Evolutionary conservation across 2,888 invertebrate genomes (phyloP).

Genomic region (Quadroppia sp.): DNA sequence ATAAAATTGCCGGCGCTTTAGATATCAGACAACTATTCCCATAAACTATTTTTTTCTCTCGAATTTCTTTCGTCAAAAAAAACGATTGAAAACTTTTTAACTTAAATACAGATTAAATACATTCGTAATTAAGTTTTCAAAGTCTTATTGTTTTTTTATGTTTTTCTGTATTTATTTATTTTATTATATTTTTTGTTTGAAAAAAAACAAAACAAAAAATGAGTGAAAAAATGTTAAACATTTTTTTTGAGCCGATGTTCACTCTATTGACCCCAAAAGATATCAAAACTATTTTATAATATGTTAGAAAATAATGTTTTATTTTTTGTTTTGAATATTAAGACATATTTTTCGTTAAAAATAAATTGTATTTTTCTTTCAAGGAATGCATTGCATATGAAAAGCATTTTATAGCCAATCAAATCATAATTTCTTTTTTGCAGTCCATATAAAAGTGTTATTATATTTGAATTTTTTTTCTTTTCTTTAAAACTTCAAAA

Average conservation of each 20-base stretch:
- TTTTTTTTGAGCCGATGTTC: background rate
- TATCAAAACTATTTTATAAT: background rate
- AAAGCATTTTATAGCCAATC: background rate
- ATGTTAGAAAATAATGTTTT: background rate
- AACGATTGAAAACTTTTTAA: background rate
- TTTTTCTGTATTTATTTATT: background rate
- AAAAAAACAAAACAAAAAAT: background rate
- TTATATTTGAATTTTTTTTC: background rate
- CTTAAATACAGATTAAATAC: background rate
- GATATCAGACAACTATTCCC: background rate
- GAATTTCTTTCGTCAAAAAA: background rate
- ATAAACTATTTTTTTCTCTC: background rate
- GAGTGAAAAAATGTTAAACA: background rate
- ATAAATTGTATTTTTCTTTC: too few relatives aligned
- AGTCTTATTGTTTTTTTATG: background rate
- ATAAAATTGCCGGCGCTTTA: background rate
- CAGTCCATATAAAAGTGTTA: background rate
- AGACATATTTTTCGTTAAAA: too few relatives aligned
- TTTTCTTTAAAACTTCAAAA: background rate
- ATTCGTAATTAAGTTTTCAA: background rate
- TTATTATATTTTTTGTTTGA: too few relatives aligned
- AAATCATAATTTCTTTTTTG: background rate
- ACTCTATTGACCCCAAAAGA: constrained; percentile 11
- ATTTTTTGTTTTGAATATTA: too few relatives aligned
- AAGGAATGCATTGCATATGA: too few relatives aligned